Percentiles rank a stretch among this genome's conserved stretches.
Conservation (phyloP, 2,888 invertebrate genomes). For the Tachina lurida region DNA sequence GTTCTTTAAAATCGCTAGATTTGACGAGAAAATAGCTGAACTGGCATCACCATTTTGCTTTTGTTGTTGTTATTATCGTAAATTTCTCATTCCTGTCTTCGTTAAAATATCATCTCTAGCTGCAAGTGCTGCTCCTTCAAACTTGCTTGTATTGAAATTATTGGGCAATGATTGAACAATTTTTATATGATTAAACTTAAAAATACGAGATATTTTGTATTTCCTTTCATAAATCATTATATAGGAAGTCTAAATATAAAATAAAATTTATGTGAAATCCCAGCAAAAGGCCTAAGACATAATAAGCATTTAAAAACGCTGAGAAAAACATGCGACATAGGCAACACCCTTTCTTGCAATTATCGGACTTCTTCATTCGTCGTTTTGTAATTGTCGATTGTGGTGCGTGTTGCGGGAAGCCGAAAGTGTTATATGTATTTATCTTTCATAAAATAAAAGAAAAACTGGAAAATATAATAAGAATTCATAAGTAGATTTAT, state of each 20-base stretch:
- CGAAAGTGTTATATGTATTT: conserved; percentile 26
- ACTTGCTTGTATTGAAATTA: neutral
- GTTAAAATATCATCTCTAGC: conserved; percentile 20
- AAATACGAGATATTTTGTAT: too few relatives aligned
- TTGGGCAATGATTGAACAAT: neutral
- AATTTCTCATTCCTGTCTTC: neutral
- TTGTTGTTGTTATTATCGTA: neutral
- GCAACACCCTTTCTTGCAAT: conserved; percentile 53
- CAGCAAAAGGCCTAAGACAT: neutral
- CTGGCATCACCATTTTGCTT: neutral
- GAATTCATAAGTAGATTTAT: conserved; percentile 13
- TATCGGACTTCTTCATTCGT: conserved; percentile 64
- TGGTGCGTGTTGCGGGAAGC: conserved; percentile 39
- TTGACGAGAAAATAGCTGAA: too few relatives aligned
- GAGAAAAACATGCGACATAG: neutral
- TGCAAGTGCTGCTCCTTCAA: neutral
- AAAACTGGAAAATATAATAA: conserved; percentile 38
- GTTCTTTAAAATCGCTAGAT: too few relatives aligned
- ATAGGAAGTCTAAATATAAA: too few relatives aligned
- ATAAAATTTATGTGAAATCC: neutral
- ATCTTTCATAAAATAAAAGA: conserved; percentile 11
- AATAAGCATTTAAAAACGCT: neutral
- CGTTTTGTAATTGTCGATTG: conserved; percentile 47
- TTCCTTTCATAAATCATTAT: too few relatives aligned
- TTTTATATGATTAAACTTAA: neutral